Percentiles rank a stretch among this genome's conserved stretches.
phyloP scores from a whole-genome alignment of 2,797 vertebrate species.

The Scleropages formosus region DNA sequence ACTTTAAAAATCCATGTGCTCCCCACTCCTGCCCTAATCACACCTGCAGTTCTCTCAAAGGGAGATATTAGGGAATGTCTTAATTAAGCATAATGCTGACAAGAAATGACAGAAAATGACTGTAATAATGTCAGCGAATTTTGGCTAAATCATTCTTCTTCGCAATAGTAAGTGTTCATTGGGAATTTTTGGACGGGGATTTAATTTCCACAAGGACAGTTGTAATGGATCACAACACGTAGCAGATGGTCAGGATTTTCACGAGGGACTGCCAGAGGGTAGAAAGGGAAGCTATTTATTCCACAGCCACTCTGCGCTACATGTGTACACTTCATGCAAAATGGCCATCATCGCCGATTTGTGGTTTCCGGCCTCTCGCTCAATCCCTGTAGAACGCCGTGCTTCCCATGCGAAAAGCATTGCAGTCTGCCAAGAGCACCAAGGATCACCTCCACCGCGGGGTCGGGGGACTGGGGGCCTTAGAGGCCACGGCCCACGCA shows the following conservation, averaged over 20 bases:
- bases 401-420: conserved; percentile 19
- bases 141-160: no score
- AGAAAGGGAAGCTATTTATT: not conserved
- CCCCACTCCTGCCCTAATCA: no score
- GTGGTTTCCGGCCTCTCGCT: conserved; percentile 56
- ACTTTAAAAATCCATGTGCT: no score
- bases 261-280: not conserved
- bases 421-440: conserved; percentile 4
- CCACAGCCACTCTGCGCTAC: not conserved
- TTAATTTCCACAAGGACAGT: no score
- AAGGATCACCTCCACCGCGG: not conserved
- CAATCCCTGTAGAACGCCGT: conserved; percentile 44
- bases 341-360: conserved; percentile 58
- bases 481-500: not conserved
- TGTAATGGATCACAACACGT: no score
- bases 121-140: not conserved
- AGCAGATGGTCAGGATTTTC: not conserved
- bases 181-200: no score
- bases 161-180: no score
- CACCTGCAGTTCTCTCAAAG: no score
- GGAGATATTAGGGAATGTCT: no score
- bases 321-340: conserved; percentile 37
- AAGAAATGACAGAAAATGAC: not conserved
- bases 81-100: no score
- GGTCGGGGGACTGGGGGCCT: no score